A percentile compares a stretch with the other conserved stretches of the same genome.
Conservation (phyloP, 2,888 invertebrate species). For the Xestobium rufovillosum region DNA sequence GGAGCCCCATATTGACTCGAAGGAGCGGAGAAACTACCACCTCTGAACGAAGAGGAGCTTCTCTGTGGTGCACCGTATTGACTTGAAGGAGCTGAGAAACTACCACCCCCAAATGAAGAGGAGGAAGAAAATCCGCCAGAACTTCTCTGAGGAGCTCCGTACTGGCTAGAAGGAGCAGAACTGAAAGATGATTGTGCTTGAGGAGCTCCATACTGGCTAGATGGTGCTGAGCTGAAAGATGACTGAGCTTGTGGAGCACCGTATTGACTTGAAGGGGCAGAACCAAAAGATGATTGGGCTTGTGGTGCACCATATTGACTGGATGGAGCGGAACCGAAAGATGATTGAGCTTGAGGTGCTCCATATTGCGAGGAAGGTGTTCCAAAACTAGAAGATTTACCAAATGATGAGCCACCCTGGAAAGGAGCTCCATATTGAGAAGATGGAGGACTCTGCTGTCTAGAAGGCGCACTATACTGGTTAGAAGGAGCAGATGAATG, state of each 20-base stretch:
- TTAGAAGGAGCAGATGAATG: slow-evolving; percentile 31
- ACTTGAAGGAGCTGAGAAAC: slow-evolving; percentile 30
- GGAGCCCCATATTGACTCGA: slow-evolving; percentile 31
- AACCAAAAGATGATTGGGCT: slow-evolving; percentile 29
- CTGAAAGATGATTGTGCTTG: slow-evolving; percentile 8
- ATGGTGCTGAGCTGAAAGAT: slow-evolving; percentile 31
- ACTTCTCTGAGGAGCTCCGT: slow-evolving; percentile 23
- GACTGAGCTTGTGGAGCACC: slow-evolving; percentile 31
- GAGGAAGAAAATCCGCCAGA: slow-evolving; percentile 18
- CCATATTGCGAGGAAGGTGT: no score
- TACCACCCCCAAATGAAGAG: slow-evolving; percentile 12
- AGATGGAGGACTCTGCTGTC: slow-evolving; percentile 33
- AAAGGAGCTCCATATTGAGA: slow-evolving; percentile 39
- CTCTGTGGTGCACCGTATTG: slow-evolving; percentile 36
- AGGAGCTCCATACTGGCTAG: slow-evolving; percentile 18
- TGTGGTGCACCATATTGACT: slow-evolving; percentile 43
- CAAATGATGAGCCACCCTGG: slow-evolving; percentile 18
- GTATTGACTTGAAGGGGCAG: slow-evolving; percentile 33
- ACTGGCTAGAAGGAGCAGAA: slow-evolving; percentile 29
- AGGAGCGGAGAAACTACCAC: slow-evolving; percentile 26
- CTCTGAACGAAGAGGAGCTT: slow-evolving; percentile 19
- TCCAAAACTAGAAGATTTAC: no score
- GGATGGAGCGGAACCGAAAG: no score
- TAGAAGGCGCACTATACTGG: slow-evolving; percentile 33
- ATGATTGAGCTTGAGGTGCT: no score